These are phyloP conservation scores for Hapalemur alaotrensis DNA, from an alignment of 2,797 vertebrate genomes.

Conservation along the genomic window DNA sequence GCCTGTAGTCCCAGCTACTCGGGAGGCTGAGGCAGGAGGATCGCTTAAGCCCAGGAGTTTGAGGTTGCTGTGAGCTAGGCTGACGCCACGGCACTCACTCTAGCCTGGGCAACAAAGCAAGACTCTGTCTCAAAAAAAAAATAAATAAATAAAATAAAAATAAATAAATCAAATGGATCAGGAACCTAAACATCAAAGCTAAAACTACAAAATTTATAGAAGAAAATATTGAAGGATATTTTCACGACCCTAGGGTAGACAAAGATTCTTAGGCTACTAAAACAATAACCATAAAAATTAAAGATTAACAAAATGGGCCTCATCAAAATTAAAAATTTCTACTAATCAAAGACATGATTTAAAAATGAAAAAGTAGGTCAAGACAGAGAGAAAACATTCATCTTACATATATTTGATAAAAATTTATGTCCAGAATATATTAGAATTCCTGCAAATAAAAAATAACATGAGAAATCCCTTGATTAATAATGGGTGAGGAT, in stretches of 20 bases:
- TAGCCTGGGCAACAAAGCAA: too few relatives aligned
- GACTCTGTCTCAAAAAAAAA: too few relatives aligned
- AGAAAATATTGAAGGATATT: neutral
- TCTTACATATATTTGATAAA: neutral
- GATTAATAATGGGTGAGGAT: neutral
- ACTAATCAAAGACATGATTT: neutral
- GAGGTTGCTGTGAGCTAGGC: too few relatives aligned
- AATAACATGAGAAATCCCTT: neutral
- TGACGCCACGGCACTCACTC: too few relatives aligned
- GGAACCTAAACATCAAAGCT: neutral
- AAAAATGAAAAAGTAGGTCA: neutral
- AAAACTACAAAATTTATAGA: neutral
- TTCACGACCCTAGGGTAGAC: neutral
- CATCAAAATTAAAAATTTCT: neutral
- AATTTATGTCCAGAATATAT: neutral
- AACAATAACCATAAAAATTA: neutral
- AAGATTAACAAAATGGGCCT: neutral
- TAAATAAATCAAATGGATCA: neutral
- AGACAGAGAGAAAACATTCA: neutral
- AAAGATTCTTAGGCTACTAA: neutral
- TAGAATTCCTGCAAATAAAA: neutral
- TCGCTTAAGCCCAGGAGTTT: too few relatives aligned
- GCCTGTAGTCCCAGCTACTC: too few relatives aligned
- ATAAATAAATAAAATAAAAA: neutral
- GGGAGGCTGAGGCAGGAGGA: too few relatives aligned